Percentiles rank a stretch among this genome's conserved stretches.
phyloP scores from a whole-genome alignment of 2,113 vertebrate genomes.

The Coptodon rendalli region DNA sequence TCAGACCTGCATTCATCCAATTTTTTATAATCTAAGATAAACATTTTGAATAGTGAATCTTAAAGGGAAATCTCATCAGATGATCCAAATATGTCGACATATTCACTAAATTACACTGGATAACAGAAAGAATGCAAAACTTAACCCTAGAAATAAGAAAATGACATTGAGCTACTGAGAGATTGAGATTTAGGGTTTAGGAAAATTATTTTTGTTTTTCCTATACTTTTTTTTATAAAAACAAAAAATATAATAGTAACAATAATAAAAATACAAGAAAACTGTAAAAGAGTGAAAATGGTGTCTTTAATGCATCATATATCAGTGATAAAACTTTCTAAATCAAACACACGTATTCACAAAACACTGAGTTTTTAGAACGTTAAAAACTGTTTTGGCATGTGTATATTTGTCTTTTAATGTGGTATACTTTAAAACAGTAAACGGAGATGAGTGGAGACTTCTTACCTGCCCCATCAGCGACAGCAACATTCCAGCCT shows the following conservation, averaged over 20 bases:
- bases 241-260: not conserved
- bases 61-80: not conserved
- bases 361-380: not conserved
- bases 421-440: not conserved
- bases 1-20: not conserved
- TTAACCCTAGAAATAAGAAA: not conserved
- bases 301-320: not conserved
- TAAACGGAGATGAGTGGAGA: not conserved
- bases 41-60: not conserved
- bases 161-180: not conserved
- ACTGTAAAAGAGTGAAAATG: not conserved
- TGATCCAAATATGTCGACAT: not conserved
- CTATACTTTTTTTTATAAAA: not conserved
- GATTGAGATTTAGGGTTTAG: not conserved
- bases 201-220: not conserved
- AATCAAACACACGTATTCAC: not conserved
- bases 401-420: not conserved
- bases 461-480: conserved; percentile 85
- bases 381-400: not conserved
- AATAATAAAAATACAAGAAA: not conserved
- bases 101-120: not conserved
- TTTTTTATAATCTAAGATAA: not conserved
- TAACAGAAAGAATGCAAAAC: not conserved
- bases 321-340: not conserved
- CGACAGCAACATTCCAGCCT: conserved; percentile 77